Base-by-base conservation (phyloP, 2,888 invertebrate species). In the Mythimna lalbum region DNA sequence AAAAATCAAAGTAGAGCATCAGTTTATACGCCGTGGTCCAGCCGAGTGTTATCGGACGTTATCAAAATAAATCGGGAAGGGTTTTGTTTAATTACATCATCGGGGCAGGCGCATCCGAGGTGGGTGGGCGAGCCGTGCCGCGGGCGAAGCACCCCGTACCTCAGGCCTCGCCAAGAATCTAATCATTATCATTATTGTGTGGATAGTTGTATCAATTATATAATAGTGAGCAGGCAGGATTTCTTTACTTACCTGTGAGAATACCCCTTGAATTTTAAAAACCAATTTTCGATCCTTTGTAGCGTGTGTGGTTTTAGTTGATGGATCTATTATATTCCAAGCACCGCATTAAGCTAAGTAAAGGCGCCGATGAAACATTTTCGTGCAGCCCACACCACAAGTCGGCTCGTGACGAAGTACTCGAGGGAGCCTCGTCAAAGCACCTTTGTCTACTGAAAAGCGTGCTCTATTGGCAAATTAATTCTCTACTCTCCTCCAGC, bases 401-500 rank as follows among this genome's bases (percentile, higher is more conserved):
- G 84, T 80, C 80, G 73, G 73, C 75, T 83, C 80, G 76, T 63
- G 81, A 77, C 78, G 72, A 79, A 85, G 84, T 81, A 80, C 87
- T 87, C 76, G 80, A 87, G 84, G 74, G 81, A 85, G 77, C 81
- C 85, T 89, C 88, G 87, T 91, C 90, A 91, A 91, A 91, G 91
- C 87, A 90, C 87, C 90, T 92, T 92, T 92, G 90, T 90, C 83
- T 87, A 82, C 76, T 84, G 85, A 85, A 88, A 89, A 87, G 89
- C 88, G 84, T 85, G 87, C 87, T 89, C 86, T 90, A 90, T 92
- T 90, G 91, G 90, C 90, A 91, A 93, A 92, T 93, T 93, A 92
- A 92, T 93, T 90, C 86, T 82, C 86, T 86, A 86, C 87, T 87
- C 82, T 80, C 81, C 81, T 82, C 78, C 82, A 83, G 85, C 80